Evolutionary conservation across 2,797 vertebrate genomes (phyloP).

Genomic region (Sebastes glaucus): DNA sequence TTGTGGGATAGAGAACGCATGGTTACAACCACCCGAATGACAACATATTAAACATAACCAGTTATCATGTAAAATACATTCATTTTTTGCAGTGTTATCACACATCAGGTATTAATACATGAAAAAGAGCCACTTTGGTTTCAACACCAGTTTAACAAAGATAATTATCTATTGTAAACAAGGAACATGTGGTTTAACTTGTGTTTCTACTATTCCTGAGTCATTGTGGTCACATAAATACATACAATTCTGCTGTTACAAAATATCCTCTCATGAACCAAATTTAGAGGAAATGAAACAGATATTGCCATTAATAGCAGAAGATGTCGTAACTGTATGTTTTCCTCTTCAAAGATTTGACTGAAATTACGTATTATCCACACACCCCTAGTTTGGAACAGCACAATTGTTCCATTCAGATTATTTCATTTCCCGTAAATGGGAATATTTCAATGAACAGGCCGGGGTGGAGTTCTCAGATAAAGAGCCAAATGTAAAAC

Average conservation of each 20-base stretch:
- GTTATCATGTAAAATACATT: neutral
- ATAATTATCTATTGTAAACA: neutral
- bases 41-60: neutral
- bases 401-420: neutral
- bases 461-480: neutral
- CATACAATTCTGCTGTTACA: no score
- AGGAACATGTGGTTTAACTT: neutral
- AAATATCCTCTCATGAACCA: neutral
- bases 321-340: neutral
- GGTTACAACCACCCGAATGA: neutral
- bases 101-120: neutral
- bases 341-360: no score
- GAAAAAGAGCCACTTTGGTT: neutral
- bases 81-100: neutral
- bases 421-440: neutral
- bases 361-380: neutral
- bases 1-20: accelerated
- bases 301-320: accelerated
- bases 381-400: neutral
- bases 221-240: neutral
- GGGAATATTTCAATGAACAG: neutral
- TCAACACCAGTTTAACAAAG: neutral
- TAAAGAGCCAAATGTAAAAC: neutral
- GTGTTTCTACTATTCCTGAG: neutral
- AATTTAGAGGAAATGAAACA: neutral